Conservation (phyloP, 2,797 vertebrate genomes). For the Siniperca obscura region DNA sequence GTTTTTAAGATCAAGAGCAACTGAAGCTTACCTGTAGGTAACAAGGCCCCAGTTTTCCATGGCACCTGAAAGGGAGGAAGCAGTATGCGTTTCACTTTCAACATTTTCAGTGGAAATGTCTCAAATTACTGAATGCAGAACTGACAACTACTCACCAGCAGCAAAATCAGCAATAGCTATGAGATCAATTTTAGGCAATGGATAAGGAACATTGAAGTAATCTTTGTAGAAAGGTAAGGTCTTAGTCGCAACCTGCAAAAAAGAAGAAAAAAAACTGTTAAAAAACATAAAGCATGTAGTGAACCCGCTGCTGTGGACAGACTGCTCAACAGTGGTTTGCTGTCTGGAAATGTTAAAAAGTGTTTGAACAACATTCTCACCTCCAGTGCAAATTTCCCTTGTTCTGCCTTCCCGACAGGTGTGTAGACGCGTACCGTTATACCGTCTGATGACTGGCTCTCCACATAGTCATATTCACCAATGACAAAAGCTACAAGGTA, state of each 20-base stretch:
- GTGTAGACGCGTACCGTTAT: slow-evolving; percentile 96
- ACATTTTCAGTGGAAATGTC: slow-evolving; percentile 43
- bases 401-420: slow-evolving; percentile 95
- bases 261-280: not conserved
- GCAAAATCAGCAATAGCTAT: slow-evolving; percentile 99
- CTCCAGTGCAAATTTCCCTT: slow-evolving; percentile 98
- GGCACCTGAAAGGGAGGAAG: slow-evolving; percentile 89
- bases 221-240: slow-evolving; percentile 99
- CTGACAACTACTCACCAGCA: slow-evolving; percentile 89
- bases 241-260: slow-evolving; percentile 95
- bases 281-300: not conserved
- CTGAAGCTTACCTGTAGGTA: slow-evolving; percentile 93
- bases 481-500: slow-evolving; percentile 99
- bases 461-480: slow-evolving; percentile 97
- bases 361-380: slow-evolving; percentile 78
- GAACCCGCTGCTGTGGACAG: not conserved
- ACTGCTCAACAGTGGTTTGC: too few species aligned
- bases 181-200: slow-evolving; percentile 99
- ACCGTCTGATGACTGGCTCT: slow-evolving; percentile 94
- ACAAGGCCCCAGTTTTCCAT: slow-evolving; percentile 99
- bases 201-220: slow-evolving; percentile 99
- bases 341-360: too few species aligned
- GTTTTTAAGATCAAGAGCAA: not conserved
- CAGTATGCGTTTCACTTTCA: slow-evolving; percentile 59
- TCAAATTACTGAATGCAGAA: slow-evolving; percentile 11